Percentiles rank a stretch among this genome's conserved stretches.
Conservation (phyloP, 2,888 invertebrate species). For the Drosophila prolongata region DNA sequence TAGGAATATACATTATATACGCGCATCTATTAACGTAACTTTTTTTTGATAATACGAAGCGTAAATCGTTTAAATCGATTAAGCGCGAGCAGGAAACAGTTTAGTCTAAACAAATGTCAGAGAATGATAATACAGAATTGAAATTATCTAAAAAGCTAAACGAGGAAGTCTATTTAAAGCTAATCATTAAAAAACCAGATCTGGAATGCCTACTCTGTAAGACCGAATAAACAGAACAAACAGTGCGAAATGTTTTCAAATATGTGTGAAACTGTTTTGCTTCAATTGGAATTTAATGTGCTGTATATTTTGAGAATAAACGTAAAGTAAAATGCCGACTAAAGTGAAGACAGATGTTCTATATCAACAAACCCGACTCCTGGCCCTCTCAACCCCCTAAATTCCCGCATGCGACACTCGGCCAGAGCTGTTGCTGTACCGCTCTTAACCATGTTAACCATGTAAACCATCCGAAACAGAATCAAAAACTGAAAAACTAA, state of each 20-base stretch:
- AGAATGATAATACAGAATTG: not conserved
- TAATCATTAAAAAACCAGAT: slow-evolving; percentile 5
- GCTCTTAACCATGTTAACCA: slow-evolving; percentile 18
- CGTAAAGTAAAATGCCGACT: slow-evolving; percentile 13
- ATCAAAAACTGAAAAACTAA: slow-evolving; percentile 9
- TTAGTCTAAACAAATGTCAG: slow-evolving; percentile 1
- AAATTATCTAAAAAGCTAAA: slow-evolving; percentile 19
- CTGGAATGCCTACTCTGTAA: slow-evolving; percentile 13
- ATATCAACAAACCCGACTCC: slow-evolving; percentile 1
- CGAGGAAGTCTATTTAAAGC: slow-evolving; percentile 15
- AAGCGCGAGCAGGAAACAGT: not conserved
- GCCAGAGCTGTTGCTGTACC: slow-evolving; percentile 14
- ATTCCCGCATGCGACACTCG: not conserved
- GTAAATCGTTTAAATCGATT: slow-evolving; percentile 35
- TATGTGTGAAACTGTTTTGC: slow-evolving; percentile 15
- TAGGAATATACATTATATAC: slow-evolving; percentile 32
- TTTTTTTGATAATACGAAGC: slow-evolving; percentile 34
- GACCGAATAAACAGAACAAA: slow-evolving; percentile 7
- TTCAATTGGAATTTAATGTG: slow-evolving; percentile 15
- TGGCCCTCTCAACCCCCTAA: slow-evolving; percentile 5
- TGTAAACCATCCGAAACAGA: slow-evolving; percentile 9
- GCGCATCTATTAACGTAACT: slow-evolving; percentile 26
- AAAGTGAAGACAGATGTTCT: not conserved
- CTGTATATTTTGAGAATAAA: slow-evolving; percentile 25
- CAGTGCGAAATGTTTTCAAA: slow-evolving; percentile 14